Conservation (phyloP, 2,113 vertebrate species). For the Zootoca vivipara region DNA sequence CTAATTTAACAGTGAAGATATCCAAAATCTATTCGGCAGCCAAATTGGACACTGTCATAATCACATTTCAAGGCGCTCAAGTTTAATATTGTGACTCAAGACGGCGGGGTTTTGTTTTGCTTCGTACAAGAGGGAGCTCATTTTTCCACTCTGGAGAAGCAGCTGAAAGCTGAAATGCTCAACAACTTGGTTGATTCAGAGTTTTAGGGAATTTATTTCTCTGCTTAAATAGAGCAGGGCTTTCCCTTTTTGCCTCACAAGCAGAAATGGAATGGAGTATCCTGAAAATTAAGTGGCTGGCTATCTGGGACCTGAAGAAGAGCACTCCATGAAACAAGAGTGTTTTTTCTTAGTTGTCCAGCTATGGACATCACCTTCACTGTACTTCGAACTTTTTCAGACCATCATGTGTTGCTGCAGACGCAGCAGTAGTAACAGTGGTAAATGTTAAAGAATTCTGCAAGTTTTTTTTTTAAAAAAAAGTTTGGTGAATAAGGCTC, state of each 20-base stretch:
- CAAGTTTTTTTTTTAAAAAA: not conserved
- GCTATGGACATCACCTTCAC: not conserved
- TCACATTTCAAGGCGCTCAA: not conserved
- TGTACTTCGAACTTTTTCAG: constrained; percentile 26
- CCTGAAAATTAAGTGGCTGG: not conserved
- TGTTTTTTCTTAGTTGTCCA: constrained; percentile 9
- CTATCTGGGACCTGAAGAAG: not conserved
- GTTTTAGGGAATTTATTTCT: not conserved
- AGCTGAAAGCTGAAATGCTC: not conserved
- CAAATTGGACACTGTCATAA: not conserved
- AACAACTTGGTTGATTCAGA: too few species aligned
- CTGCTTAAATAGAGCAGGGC: not conserved
- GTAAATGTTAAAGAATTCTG: not conserved
- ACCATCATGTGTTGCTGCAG: not conserved
- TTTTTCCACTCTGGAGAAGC: constrained; percentile 15
- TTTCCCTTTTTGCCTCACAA: not conserved
- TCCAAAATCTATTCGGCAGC: not conserved
- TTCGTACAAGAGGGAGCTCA: not conserved
- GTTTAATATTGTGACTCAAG: not conserved
- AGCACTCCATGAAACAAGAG: too few species aligned
- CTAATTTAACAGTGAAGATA: constrained; percentile 7
- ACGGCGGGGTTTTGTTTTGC: not conserved
- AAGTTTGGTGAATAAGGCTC: constrained; percentile 6
- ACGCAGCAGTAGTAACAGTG: not conserved
- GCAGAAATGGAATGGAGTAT: not conserved